Percentiles rank a stretch among this genome's conserved stretches.
Conservation (phyloP, 2,797 vertebrate species). For the Manis javanica region DNA sequence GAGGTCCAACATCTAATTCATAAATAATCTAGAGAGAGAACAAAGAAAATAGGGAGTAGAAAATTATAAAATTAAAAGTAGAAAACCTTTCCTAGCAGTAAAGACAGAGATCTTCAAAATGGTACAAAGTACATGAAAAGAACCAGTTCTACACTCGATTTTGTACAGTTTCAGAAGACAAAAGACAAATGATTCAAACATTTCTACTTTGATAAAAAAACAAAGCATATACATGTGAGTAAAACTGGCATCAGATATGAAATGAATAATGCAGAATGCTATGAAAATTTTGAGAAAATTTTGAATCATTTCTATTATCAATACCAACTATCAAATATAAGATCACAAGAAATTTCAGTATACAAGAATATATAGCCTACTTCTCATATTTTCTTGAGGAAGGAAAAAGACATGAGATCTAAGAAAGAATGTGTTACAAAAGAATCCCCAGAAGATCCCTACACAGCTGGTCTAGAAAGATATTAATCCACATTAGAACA, state of each 20-base stretch:
- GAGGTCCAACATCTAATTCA: background rate
- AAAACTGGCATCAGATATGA: background rate
- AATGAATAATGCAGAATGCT: background rate
- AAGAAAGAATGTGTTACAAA: conserved; percentile 16
- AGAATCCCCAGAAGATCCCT: conserved; percentile 8
- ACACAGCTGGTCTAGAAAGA: conserved; percentile 37
- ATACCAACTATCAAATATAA: background rate
- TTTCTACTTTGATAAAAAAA: background rate
- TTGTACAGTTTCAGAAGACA: background rate
- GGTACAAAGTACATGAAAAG: background rate
- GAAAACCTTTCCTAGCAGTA: background rate
- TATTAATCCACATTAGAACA: conserved; percentile 30
- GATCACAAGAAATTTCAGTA: background rate
- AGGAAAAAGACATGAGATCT: background rate
- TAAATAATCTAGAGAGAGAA: background rate
- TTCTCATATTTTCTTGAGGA: background rate
- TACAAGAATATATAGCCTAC: background rate
- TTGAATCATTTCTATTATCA: background rate
- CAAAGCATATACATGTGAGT: background rate
- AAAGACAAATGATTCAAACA: background rate
- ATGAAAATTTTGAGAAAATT: background rate
- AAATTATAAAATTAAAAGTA: background rate
- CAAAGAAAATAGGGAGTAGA: background rate
- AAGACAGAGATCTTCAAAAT: background rate
- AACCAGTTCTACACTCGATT: background rate